A percentile compares a stretch with the other conserved stretches of the same genome.
Conservation (phyloP, 1,140 invertebrate genomes). For the Leptinotarsa defecta region DNA sequence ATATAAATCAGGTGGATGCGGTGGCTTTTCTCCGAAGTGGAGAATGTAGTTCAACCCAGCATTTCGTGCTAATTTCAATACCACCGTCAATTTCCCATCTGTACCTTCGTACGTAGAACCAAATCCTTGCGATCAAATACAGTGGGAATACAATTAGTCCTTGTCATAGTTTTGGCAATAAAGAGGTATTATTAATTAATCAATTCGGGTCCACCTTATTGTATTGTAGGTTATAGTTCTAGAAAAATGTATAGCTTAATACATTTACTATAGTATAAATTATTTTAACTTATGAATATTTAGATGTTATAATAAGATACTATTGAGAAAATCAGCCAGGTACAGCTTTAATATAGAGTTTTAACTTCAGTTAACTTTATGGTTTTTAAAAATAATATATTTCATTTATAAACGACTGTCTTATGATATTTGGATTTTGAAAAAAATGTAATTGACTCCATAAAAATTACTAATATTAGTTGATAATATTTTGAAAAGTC, state of each 20-base stretch:
- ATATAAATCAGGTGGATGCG: no score
- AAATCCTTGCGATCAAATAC: background rate
- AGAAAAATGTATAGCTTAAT: background rate
- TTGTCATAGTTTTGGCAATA: constrained; percentile 11
- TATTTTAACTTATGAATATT: constrained; percentile 11
- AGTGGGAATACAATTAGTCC: background rate
- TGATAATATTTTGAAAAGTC: constrained; percentile 3
- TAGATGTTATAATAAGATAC: background rate
- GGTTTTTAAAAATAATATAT: background rate
- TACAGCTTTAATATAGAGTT: constrained; percentile 36
- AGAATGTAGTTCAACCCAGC: no score
- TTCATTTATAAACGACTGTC: background rate
- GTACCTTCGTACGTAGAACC: background rate
- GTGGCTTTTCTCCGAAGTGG: no score
- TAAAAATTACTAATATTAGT: no score
- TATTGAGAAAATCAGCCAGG: constrained; percentile 28
- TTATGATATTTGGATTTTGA: background rate
- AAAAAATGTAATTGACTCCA: no score
- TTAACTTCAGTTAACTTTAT: background rate
- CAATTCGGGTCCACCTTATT: constrained; percentile 25
- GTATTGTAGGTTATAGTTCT: constrained; percentile 20
- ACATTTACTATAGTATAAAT: background rate
- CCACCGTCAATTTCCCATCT: background rate
- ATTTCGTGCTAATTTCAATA: background rate
- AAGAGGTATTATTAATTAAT: constrained; percentile 6